phyloP scores from a whole-genome alignment of 1,140 invertebrate genomes.

The Uloborus diversus region DNA sequence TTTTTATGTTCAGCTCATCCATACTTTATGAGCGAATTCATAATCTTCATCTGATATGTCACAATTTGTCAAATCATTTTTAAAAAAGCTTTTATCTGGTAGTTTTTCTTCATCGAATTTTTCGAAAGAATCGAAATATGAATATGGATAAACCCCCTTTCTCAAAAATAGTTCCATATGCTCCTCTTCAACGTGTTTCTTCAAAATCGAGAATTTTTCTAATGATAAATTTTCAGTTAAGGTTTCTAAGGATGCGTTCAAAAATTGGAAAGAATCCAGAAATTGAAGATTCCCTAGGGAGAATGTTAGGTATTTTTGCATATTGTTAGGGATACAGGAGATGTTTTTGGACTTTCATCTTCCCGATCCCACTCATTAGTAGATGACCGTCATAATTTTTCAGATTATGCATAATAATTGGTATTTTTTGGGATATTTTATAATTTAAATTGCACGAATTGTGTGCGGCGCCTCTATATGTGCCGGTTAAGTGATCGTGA shows the following conservation, averaged over 20 bases:
- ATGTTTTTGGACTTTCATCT: neutral
- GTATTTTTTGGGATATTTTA: neutral
- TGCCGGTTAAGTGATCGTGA: no score
- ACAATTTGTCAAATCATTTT: neutral
- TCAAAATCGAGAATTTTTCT: neutral
- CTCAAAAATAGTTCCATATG: neutral
- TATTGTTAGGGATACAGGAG: constrained; percentile 12
- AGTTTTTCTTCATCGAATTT: neutral
- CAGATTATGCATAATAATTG: constrained; percentile 6
- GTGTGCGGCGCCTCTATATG: constrained; percentile 14
- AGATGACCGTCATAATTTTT: neutral
- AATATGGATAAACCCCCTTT: constrained; percentile 12
- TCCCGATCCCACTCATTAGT: neutral
- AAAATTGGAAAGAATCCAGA: neutral
- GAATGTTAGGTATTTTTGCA: constrained; percentile 19
- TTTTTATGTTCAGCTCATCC: constrained; percentile 58
- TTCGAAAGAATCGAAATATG: neutral
- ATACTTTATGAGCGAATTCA: constrained; percentile 54
- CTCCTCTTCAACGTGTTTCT: neutral
- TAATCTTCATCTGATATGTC: constrained; percentile 3
- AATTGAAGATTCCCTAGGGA: neutral
- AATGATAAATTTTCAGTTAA: neutral
- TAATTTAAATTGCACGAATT: constrained; percentile 4
- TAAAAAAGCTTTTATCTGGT: neutral
- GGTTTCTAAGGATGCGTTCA: neutral